phyloP scores from a whole-genome alignment of 2,797 vertebrate species.

The Enteromius argenteus region DNA sequence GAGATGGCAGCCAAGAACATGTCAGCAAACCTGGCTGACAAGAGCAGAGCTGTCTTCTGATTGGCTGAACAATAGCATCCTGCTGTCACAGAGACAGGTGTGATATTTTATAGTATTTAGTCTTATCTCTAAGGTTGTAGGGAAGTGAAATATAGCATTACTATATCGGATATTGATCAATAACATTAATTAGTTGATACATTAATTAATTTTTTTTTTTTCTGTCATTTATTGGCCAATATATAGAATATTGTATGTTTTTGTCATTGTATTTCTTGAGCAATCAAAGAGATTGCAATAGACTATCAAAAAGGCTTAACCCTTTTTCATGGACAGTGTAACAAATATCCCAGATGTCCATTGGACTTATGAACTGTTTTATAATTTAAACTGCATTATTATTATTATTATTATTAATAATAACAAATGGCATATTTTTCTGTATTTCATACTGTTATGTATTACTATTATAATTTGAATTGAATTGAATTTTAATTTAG shows the following conservation, averaged over 20 bases:
- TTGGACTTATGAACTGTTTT: neutral
- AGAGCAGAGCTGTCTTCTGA: neutral
- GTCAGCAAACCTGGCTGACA: neutral
- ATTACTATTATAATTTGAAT: neutral
- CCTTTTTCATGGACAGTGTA: neutral
- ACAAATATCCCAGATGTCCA: neutral
- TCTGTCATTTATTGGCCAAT: neutral
- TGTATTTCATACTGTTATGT: neutral
- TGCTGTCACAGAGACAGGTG: neutral
- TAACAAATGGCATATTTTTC: neutral
- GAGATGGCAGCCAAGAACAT: neutral
- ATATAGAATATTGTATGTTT: neutral
- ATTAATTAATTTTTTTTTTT: neutral
- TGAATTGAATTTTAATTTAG: neutral
- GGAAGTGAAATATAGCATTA: neutral
- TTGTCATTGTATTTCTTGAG: neutral
- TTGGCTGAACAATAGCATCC: neutral
- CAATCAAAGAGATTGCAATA: neutral
- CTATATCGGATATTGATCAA: neutral
- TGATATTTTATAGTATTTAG: neutral
- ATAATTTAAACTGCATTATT: neutral
- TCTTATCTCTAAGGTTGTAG: neutral
- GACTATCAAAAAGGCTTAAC: neutral
- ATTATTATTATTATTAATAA: neutral
- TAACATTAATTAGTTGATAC: neutral